Base-by-base conservation (phyloP, 2,113 vertebrate species). In the Bambusicola thoracicus region DNA sequence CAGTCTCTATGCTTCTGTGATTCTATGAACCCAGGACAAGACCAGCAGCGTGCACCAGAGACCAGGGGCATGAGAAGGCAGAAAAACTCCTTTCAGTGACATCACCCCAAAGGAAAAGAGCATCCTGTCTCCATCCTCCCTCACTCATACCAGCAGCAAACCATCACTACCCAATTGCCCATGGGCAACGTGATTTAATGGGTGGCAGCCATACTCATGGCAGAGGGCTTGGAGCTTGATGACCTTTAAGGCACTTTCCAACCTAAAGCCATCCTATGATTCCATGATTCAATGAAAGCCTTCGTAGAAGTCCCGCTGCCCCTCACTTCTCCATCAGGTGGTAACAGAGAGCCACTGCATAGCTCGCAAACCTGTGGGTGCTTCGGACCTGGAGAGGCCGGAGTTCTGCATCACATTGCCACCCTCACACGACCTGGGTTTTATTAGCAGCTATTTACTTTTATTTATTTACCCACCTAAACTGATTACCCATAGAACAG, bases 401-500 rank as follows among this genome's bases (percentile, higher is more conserved):
- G 61, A 18, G 17, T 63, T 91, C 79, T 51, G 24, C 44, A 93
- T 81, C 6, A 0, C 68, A 89, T 92, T 43, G 65, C 76, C 85
- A 80, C 82, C n/a, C 58, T 68, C 81, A 46, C 2, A 2, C 83
- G 84, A 96, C 61, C 90, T 66, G 55, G 13, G 76, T 77, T 93
- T 97, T 58, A 90, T 68, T 58, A 40, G 62, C 38, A 77, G 59
- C 89, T 96, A 90, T 83, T 91, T 81, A 87, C 90, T 94, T 97
- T 94, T 97, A 95, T 94, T 96, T 96, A 79, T 92, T 92, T 94
- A 94, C 61, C 58, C 83, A 76, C 4, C 3, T 75, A 87, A 97
- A 96, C 80, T 40, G 94, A 97, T 97, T 94, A 87, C 70, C 94
- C 83, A 16, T 63, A 21, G 90, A 96, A 96, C 84, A 90, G 94